Percentiles rank a stretch among this genome's conserved stretches.
phyloP scores from a whole-genome alignment of 2,113 vertebrate species.

The Raja brachyura region DNA sequence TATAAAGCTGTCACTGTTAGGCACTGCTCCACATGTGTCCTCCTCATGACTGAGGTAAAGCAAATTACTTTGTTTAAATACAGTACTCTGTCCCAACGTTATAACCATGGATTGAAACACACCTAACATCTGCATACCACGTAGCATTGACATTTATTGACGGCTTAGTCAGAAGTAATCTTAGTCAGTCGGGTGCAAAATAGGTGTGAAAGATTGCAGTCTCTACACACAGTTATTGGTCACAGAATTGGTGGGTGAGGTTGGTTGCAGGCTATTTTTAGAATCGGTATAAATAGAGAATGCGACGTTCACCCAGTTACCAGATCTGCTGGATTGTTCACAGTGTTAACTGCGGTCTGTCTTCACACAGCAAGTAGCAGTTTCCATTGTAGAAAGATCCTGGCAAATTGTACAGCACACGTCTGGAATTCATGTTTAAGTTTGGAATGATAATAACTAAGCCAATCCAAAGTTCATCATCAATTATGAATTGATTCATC shows the following conservation, averaged over 20 bases:
- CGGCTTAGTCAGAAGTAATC: background rate
- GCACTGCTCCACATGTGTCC: background rate
- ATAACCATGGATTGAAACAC: background rate
- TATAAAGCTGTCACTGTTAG: background rate
- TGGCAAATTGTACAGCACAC: background rate
- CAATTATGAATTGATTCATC: background rate
- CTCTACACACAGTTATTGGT: background rate
- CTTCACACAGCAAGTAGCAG: background rate
- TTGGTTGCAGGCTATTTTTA: constrained; percentile 36
- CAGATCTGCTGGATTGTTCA: too few relatives aligned
- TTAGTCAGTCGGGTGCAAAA: background rate
- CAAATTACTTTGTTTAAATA: background rate
- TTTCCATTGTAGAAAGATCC: background rate
- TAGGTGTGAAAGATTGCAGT: background rate
- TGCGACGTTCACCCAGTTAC: background rate
- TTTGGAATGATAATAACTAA: background rate
- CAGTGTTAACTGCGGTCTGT: background rate
- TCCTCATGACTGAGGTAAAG: background rate
- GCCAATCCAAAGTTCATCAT: background rate
- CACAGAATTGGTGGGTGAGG: background rate
- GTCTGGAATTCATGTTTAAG: background rate
- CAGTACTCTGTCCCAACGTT: background rate
- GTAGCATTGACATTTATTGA: background rate
- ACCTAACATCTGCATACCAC: background rate
- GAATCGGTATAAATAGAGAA: constrained; percentile 38